A percentile compares a stretch with the other conserved stretches of the same genome.
Conservation (phyloP, 2,888 invertebrate genomes). For the Axea sp. region DNA sequence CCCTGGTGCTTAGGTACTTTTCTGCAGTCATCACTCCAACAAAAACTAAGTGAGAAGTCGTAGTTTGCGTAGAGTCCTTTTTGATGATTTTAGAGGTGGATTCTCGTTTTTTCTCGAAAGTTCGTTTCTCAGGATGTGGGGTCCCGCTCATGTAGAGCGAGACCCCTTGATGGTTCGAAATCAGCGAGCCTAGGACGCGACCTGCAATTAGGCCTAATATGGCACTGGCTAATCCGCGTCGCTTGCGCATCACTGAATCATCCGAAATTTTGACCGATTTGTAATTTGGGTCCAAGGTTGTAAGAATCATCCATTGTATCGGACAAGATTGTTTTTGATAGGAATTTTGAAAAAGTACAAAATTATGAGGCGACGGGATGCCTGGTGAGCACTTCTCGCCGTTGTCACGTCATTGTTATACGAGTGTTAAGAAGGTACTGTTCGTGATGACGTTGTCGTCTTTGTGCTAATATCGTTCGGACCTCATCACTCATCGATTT, state of each 20-base stretch:
- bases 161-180: conserved; percentile 70
- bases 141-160: conserved; percentile 33
- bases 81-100: background rate
- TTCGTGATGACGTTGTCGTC: conserved; percentile 27
- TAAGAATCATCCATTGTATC: conserved; percentile 4
- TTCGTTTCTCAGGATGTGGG: conserved; percentile 1
- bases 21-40: conserved; percentile 99
- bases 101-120: conserved; percentile 1
- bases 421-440: conserved; percentile 38
- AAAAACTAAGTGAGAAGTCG: conserved; percentile 82
- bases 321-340: background rate
- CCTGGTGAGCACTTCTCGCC: conserved; percentile 3
- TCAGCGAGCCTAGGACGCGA: conserved; percentile 80
- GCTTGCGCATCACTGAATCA: conserved; percentile 77
- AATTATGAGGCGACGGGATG: conserved; percentile 33
- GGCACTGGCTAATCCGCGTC: conserved; percentile 80
- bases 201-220: conserved; percentile 81
- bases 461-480: conserved; percentile 41
- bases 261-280: conserved; percentile 50
- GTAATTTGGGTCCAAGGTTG: background rate
- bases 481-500: conserved; percentile 54
- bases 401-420: conserved; percentile 52
- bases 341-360: conserved; percentile 1
- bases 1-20: conserved; percentile 91
- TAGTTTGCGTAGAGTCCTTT: conserved; percentile 62